Evolutionary conservation across 2,797 vertebrate genomes (phyloP).

Genomic region (Centropyge bicolor): DNA sequence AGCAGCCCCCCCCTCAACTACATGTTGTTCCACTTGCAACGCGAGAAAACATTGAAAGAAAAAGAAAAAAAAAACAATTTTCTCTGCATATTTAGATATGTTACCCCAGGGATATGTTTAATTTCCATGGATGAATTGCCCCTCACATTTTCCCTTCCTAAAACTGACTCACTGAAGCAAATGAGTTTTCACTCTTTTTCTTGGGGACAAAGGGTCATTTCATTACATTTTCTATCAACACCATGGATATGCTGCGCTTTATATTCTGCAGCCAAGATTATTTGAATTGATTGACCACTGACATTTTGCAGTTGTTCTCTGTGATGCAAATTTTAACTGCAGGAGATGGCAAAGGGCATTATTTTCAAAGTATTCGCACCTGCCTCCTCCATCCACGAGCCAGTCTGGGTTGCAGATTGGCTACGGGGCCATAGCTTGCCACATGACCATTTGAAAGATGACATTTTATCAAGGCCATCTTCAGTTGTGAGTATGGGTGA

Average conservation of each 20-base stretch:
- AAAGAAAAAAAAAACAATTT: slow-evolving; percentile 50
- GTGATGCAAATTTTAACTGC: slow-evolving; percentile 81
- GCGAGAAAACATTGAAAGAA: slow-evolving; percentile 57
- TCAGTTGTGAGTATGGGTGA: slow-evolving; percentile 80
- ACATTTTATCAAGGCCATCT: slow-evolving; percentile 85
- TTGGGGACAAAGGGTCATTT: slow-evolving; percentile 73
- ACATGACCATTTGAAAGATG: slow-evolving; percentile 77
- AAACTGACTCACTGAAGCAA: slow-evolving; percentile 76
- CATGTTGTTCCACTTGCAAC: slow-evolving; percentile 58
- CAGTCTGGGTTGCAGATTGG: slow-evolving; percentile 31
- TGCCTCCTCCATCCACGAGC: slow-evolving; percentile 62
- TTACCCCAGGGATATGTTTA: slow-evolving; percentile 76
- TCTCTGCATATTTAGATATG: slow-evolving; percentile 74
- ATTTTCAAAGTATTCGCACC: slow-evolving; percentile 81
- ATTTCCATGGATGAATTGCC: slow-evolving; percentile 78
- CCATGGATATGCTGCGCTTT: slow-evolving; percentile 68
- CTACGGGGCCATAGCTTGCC: slow-evolving; percentile 58
- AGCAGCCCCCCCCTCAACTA: slow-evolving; percentile 47
- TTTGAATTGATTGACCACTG: slow-evolving; percentile 84
- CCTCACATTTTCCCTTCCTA: slow-evolving; percentile 65
- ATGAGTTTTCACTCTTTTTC: slow-evolving; percentile 74
- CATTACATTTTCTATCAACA: slow-evolving; percentile 77
- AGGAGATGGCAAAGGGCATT: slow-evolving; percentile 78
- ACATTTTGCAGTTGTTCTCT: slow-evolving; percentile 82
- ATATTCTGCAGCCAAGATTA: slow-evolving; percentile 76